Evolutionary conservation across 2,888 invertebrate species (phyloP), one percentile per base, ranked within the genome.

Genomic region (Apeira syringaria): DNA sequence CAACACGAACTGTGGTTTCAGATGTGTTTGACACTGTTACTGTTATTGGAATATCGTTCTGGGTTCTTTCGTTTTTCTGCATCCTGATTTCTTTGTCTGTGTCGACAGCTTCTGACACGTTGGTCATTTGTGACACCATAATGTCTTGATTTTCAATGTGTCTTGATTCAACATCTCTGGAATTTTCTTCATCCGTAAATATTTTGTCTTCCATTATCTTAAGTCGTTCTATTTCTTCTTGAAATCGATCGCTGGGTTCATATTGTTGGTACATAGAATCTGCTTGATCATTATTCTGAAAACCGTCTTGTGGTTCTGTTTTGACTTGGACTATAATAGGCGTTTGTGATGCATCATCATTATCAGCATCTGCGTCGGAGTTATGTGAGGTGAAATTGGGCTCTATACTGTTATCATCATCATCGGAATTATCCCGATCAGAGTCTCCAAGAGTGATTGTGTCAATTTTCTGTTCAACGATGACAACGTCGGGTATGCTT

Each of bases 401-500:
- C 22, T 5, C 20, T 7, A 5, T 9, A 9, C 24, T 24, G 9
- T 44, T 59, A 29, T 48, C 50, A 11, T 64, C n/a, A n/a, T n/a
- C 70, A 1, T 50, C 48, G 13, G 62, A 69, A 1, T 50, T 39
- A 13, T 78, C 83, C 1, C 73, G 73, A 13, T 76, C 74, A 0
- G 56, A 35, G 7, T 45, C 51, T 7, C 61, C 68, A 8, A 80
- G 54, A 26, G 78, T 72, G 25, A 87, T 81, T 0, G 78, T 81
- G 56, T 85, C 86, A 9, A 87, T 68, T 1, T 51, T 56, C 4
- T 74, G 75, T 52, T 87, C 87, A 1, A 87, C 46, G 1, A 80
- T 31, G 7, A 72, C 58, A 0, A 83, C 28, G 27, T 84, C 84
- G 1, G 74, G 72, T 12, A 59, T 71, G 17, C 54, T 59, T 27